phyloP scores from a whole-genome alignment of 1,140 invertebrate genomes.

The Parapsyche elsis region DNA sequence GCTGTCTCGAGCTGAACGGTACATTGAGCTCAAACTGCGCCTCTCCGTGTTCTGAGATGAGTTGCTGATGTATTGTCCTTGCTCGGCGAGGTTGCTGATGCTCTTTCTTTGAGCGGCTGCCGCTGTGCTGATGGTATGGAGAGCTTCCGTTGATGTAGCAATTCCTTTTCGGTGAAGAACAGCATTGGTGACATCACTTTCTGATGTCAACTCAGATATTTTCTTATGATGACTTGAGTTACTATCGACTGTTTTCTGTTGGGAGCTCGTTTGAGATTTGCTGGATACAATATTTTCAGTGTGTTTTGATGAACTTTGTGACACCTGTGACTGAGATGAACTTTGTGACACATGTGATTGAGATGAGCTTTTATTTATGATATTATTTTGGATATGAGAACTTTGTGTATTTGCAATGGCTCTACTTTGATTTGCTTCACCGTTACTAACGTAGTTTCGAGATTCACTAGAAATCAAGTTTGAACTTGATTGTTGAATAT shows the following conservation, averaged over 20 bases:
- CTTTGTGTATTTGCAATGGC: constrained; percentile 4
- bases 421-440: constrained; percentile 39
- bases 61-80: constrained; percentile 74
- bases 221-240: constrained; percentile 48
- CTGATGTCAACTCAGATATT: constrained; percentile 78
- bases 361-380: constrained; percentile 47
- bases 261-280: constrained; percentile 17
- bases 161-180: constrained; percentile 80
- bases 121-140: constrained; percentile 78
- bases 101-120: constrained; percentile 83
- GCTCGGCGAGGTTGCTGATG: constrained; percentile 79
- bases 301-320: constrained; percentile 45
- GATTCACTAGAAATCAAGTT: constrained; percentile 52
- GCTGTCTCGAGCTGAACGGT: constrained; percentile 70
- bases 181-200: constrained; percentile 78
- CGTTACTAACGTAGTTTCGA: constrained; percentile 50
- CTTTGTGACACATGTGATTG: constrained; percentile 38
- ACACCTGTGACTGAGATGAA: no score
- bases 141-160: constrained; percentile 69
- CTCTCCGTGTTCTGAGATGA: constrained; percentile 75
- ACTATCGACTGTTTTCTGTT: constrained; percentile 32
- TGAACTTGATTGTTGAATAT: constrained; percentile 42
- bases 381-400: constrained; percentile 44
- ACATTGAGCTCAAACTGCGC: constrained; percentile 80
- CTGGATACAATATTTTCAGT: constrained; percentile 35